phyloP scores from a whole-genome alignment of 2,113 vertebrate species.

The Campylorhamphus procurvoides region DNA sequence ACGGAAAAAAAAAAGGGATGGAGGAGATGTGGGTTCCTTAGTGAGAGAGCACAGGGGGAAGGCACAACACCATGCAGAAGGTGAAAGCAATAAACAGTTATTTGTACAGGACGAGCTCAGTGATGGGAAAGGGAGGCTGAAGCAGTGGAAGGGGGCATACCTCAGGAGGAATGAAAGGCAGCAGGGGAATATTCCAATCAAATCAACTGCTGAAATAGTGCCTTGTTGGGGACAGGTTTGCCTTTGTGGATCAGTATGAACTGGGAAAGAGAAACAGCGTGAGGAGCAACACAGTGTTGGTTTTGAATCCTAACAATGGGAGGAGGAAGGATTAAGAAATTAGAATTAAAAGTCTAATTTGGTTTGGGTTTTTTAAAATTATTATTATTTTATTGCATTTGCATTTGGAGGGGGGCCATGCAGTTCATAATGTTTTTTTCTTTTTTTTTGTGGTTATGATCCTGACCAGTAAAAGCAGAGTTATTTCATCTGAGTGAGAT shows the following conservation, averaged over 20 bases:
- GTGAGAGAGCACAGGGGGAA: not conserved
- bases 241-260: not conserved
- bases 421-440: not conserved
- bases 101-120: not conserved
- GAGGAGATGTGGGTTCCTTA: not conserved
- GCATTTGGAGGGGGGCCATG: not conserved
- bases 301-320: not conserved
- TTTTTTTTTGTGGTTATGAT: not conserved
- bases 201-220: not conserved
- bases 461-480: not conserved
- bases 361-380: too few relatives aligned
- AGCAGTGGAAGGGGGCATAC: not conserved
- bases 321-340: too few relatives aligned
- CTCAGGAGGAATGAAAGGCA: not conserved
- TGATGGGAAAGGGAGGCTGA: not conserved
- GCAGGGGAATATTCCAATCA: not conserved
- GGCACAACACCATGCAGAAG: fast-evolving
- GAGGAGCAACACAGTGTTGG: fast-evolving
- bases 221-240: not conserved
- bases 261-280: not conserved
- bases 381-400: not conserved
- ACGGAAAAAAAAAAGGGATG: not conserved
- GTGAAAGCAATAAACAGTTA: not conserved
- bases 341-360: fast-evolving
- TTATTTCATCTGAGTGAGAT: not conserved